Evolutionary conservation across 2,888 invertebrate species (phyloP), one percentile per base, ranked within the genome.

Genomic region (Orthosia gothica): DNA sequence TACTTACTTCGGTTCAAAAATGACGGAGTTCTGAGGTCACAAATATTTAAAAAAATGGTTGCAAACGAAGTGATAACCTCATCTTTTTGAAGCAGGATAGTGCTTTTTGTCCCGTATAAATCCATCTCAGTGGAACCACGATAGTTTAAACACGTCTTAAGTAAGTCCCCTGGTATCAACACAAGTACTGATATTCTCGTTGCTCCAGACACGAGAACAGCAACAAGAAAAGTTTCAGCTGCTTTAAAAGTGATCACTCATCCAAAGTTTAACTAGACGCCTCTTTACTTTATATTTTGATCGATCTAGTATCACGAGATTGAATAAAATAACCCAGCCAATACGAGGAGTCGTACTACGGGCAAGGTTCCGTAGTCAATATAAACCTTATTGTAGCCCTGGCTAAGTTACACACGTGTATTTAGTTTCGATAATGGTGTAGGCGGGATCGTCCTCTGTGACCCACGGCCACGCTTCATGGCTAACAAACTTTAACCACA

Each of bases 201-300:
- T 47, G 2, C 45, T 55, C 20, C n/a, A 20, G 23, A 11, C 1
- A 32, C 4, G 3, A 55, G 32, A 47, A 20, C 13, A 58, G 15
- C 2, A 45, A 26, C 2, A 18, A 20, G 18, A 50, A 26, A 55
- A 49, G 9, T 67, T 4, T 50, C 20, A 62, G 26, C 58, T 57
- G 32, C 18, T 71, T 54, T 55, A 32, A 55, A 79, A 63, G 40
- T 12, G 58, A 52, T 54, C n/a, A 49, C 23, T 57, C 45, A 11
- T 23, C 23, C 12, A n/a, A 58, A 65, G 76, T 75, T 74, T 20
- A 20, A 61, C 18, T 16, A 58, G 52, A 63, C 20, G 12, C 18
- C 20, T 23, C 47, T 23, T 12, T n/a, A 47, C 55, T 62, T 72
- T 32, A 23, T 55, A 52, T 45, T 73, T 61, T 52, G 80, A 72